Evolutionary conservation across 2,888 invertebrate genomes (phyloP).

Genomic region (Cynaeus angustus): DNA sequence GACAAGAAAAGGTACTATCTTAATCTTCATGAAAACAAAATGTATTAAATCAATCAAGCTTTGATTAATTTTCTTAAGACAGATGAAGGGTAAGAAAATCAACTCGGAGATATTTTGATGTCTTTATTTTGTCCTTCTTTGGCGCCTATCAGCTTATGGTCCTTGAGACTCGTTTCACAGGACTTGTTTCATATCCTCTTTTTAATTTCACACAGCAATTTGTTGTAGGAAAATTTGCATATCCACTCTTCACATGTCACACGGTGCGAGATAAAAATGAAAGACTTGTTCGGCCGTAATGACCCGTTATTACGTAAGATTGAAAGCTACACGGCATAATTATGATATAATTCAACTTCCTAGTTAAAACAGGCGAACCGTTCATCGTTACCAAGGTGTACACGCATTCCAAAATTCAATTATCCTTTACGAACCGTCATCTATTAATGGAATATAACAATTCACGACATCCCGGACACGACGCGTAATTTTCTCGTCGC

Average conservation of each 20-base stretch:
- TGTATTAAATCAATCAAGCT: too few species aligned
- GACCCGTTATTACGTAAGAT: conserved; percentile 49
- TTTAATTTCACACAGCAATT: conserved; percentile 27
- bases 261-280: conserved; percentile 47
- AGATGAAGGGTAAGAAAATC: too few species aligned
- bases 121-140: not conserved
- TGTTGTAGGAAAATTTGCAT: conserved; percentile 42
- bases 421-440: conserved; percentile 16
- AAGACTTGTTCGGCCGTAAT: conserved; percentile 38
- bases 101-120: too few species aligned
- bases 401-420: conserved; percentile 18
- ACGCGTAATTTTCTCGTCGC: conserved; percentile 66
- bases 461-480: conserved; percentile 70
- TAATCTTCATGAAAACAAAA: too few species aligned
- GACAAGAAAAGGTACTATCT: too few species aligned
- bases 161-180: not conserved
- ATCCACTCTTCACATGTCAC: conserved; percentile 48
- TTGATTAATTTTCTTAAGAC: too few species aligned
- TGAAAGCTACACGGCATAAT: conserved; percentile 45
- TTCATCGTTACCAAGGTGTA: conserved; percentile 31
- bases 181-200: not conserved
- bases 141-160: not conserved
- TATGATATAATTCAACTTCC: conserved; percentile 47
- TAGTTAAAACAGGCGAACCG: conserved; percentile 31
- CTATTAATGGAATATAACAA: conserved; percentile 59